Evolutionary conservation across 2,888 invertebrate species (phyloP).

Genomic region (Periphyllus acericola): DNA sequence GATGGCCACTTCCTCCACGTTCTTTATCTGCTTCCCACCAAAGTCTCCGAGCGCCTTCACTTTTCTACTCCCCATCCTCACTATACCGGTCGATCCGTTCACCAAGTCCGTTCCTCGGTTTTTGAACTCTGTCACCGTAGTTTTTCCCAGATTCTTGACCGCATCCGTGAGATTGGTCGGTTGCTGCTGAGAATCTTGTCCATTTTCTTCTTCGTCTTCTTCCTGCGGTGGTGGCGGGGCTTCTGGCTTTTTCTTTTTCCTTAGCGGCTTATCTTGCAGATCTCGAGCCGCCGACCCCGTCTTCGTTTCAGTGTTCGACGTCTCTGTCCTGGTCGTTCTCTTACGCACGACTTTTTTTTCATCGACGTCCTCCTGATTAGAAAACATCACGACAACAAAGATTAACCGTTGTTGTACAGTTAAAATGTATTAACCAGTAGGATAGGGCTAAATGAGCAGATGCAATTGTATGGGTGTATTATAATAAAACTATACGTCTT

Average conservation of each 20-base stretch:
- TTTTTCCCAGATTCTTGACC: neutral
- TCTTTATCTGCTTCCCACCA: neutral
- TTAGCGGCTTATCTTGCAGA: neutral
- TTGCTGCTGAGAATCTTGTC: neutral
- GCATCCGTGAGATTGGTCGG: neutral
- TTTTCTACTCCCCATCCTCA: neutral
- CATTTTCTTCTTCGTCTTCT: neutral
- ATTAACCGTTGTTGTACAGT: too few relatives aligned
- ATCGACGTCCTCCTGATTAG: too few relatives aligned
- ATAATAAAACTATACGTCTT: too few relatives aligned
- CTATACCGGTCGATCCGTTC: neutral
- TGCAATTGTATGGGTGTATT: too few relatives aligned
- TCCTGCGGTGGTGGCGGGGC: neutral
- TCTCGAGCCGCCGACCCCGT: neutral
- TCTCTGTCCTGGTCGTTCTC: neutral
- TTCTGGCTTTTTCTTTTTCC: neutral
- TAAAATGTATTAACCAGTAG: too few relatives aligned
- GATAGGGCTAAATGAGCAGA: too few relatives aligned
- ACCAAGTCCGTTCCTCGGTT: neutral
- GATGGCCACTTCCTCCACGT: neutral
- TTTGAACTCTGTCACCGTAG: neutral
- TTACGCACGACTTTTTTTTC: neutral
- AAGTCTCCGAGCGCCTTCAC: neutral
- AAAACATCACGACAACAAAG: too few relatives aligned
- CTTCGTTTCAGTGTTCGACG: neutral